Base-by-base conservation (phyloP, 2,888 invertebrate genomes). In the Hypselothyrea guttata region DNA sequence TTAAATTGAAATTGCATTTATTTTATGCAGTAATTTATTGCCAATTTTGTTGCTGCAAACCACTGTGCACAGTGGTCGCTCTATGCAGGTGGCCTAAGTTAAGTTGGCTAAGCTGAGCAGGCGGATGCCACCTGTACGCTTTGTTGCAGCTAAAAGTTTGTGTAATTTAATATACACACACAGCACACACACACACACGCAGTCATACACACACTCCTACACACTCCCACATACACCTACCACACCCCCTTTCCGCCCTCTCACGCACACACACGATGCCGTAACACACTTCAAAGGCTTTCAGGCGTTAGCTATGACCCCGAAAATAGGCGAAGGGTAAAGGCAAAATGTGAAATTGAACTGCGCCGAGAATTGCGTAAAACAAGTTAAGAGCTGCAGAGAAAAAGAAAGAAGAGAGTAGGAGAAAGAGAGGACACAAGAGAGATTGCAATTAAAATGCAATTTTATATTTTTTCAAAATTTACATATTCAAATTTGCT, bases 401-500 rank as follows among this genome's bases (percentile, higher is more conserved):
- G 34, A 5, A 7, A 38, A 18, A 18, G 52, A 7, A 12, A 35
- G 31, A 11, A 7, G 7, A 7, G 4, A 30, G 13, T 2, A 9
- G 13, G 4, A 1, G 5, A 4, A 1, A 1, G 4, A 1, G 7
- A 7, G 7, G n/a, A 5, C 11, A 37, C 12, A 9, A 9, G 45
- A 9, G 30, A 37, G 40, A 62, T 74, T 65, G 59, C 59, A 71
- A n/a, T n/a, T n/a, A n/a, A n/a, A n/a, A n/a, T n/a, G n/a, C n/a
- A n/a, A n/a, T n/a, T n/a, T n/a, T n/a, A n/a, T n/a, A n/a, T n/a
- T 71, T 60, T 61, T 71, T 61, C 52, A 57, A 54, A 65, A 77
- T 74, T 66, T 82, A 47, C 78, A 78, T 84, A 55, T 66, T 64
- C 82, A 74, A 84, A 78, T 82, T 78, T 84, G 75, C 65, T 54